Evolutionary conservation across 2,797 vertebrate genomes (phyloP).

Genomic region (Squalus acanthias): DNA sequence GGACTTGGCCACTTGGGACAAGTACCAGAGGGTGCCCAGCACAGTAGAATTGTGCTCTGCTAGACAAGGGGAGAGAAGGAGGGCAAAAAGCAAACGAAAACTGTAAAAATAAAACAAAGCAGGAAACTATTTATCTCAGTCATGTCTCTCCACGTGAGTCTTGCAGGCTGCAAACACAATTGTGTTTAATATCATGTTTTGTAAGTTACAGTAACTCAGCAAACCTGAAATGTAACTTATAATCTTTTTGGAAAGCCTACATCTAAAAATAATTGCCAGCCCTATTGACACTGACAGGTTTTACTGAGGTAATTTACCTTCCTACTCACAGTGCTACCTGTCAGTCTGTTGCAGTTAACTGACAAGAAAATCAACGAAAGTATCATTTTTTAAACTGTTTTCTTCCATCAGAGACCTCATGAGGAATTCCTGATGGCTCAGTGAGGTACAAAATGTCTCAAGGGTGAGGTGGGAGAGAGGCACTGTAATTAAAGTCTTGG

Average conservation of each 20-base stretch:
- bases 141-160: neutral
- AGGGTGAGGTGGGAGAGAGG: neutral
- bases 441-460: neutral
- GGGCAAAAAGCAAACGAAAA: neutral
- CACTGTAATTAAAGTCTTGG: no score
- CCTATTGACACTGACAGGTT: neutral
- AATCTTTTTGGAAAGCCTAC: neutral
- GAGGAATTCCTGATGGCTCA: neutral
- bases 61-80: neutral
- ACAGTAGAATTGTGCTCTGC: neutral
- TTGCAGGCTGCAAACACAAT: neutral
- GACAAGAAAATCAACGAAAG: neutral
- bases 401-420: neutral
- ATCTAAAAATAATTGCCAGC: neutral
- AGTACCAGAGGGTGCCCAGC: neutral
- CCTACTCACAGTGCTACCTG: neutral
- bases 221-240: neutral
- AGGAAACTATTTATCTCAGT: neutral
- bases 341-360: neutral
- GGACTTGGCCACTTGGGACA: neutral
- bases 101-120: neutral
- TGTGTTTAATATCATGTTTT: neutral
- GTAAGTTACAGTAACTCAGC: neutral
- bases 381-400: neutral
- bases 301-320: neutral